phyloP scores from a whole-genome alignment of 2,888 invertebrate species.

The Eupithecia pulchellata region DNA sequence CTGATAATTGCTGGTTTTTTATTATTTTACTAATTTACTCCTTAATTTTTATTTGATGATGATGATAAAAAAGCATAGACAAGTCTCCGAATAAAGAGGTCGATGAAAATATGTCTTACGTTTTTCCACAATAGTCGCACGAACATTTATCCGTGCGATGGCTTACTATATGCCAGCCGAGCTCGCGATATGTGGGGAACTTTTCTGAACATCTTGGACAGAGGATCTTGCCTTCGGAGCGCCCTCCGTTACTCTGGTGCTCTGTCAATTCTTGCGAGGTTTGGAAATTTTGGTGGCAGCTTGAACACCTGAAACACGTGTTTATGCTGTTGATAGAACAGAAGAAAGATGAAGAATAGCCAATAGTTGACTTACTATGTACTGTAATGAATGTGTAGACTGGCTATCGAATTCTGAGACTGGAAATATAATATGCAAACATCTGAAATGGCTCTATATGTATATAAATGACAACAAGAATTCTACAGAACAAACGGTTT shows the following conservation, averaged over 20 bases:
- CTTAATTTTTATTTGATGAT: no score
- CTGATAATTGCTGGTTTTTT: no score
- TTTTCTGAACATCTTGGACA: constrained; percentile 76
- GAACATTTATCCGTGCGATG: constrained; percentile 73
- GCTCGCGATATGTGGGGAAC: constrained; percentile 77
- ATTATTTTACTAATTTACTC: no score
- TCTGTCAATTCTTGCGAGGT: constrained; percentile 75
- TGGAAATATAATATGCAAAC: neutral
- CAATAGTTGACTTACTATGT: neutral
- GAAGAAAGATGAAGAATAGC: neutral
- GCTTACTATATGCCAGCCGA: constrained; percentile 70
- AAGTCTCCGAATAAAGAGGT: neutral
- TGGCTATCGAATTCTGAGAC: neutral
- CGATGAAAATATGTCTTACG: constrained; percentile 56
- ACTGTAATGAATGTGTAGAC: neutral
- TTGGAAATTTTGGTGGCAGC: constrained; percentile 79
- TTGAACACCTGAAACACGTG: constrained; percentile 65
- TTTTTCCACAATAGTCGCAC: constrained; percentile 79
- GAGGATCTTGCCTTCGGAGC: constrained; percentile 73
- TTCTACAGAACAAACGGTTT: no score
- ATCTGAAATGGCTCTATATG: neutral
- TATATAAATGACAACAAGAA: no score
- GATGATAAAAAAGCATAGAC: no score
- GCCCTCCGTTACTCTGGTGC: constrained; percentile 76
- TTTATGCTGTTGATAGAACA: neutral